phyloP scores from a whole-genome alignment of 2,113 vertebrate species.

The Podocnemis expansa region DNA sequence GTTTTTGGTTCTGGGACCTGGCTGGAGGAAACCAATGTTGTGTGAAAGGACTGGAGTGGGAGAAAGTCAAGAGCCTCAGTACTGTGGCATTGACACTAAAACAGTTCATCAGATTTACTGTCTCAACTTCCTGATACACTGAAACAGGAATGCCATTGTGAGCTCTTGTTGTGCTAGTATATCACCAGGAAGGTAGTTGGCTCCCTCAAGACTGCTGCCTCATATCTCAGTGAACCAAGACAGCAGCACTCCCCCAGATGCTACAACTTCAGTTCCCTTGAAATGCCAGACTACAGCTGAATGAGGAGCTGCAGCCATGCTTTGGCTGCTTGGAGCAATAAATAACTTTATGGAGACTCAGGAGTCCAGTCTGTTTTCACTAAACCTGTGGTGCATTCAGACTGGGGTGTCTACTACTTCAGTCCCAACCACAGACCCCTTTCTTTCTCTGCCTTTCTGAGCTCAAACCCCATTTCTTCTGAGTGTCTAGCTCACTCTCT shows the following conservation, averaged over 20 bases:
- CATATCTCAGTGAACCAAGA: too few relatives aligned
- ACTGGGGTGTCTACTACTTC: too few relatives aligned
- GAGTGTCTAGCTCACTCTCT: background rate
- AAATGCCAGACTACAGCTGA: too few relatives aligned
- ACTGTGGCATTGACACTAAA: background rate
- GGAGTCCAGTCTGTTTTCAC: too few relatives aligned
- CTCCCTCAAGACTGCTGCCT: fast-evolving
- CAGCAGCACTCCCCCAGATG: too few relatives aligned
- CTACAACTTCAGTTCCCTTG: too few relatives aligned
- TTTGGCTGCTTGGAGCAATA: too few relatives aligned
- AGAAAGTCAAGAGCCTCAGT: background rate
- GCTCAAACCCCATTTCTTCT: background rate
- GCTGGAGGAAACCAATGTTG: background rate
- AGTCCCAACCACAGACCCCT: too few relatives aligned
- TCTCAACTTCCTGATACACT: background rate
- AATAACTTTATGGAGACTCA: too few relatives aligned
- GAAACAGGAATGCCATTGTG: background rate
- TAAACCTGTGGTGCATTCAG: too few relatives aligned
- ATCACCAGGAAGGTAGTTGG: fast-evolving
- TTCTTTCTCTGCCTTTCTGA: background rate
- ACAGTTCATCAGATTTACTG: background rate
- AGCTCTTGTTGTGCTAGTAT: background rate
- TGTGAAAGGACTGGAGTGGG: background rate
- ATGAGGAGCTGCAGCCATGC: too few relatives aligned
- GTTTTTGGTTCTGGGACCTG: background rate